Evolutionary conservation across 92 coral and sea anemone species (phyloP).

Genomic region (Palythoa caribaeorum): DNA sequence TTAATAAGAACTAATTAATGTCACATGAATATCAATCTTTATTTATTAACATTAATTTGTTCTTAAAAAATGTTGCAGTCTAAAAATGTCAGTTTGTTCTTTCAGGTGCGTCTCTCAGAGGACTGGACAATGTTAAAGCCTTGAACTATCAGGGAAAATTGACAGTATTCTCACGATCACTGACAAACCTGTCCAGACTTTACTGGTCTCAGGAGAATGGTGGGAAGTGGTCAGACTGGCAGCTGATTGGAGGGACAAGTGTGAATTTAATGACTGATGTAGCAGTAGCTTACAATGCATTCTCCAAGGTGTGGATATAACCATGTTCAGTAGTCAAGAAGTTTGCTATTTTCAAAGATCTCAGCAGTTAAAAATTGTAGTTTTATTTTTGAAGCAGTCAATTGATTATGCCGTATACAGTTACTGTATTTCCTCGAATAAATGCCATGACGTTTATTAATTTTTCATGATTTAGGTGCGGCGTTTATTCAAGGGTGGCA

Average conservation of each 20-base stretch:
- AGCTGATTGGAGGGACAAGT: slow-evolving; percentile 88
- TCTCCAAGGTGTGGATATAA: slow-evolving; percentile 72
- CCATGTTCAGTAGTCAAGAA: neutral
- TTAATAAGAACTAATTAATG: too few species aligned
- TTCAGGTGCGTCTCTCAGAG: slow-evolving; percentile 71
- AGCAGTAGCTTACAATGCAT: slow-evolving; percentile 81
- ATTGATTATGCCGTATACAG: too few species aligned
- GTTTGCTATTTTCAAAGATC: neutral
- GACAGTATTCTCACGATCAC: slow-evolving; percentile 78
- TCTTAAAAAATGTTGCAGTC: neutral
- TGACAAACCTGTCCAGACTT: slow-evolving; percentile 76
- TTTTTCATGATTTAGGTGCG: too few species aligned
- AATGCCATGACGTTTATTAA: too few species aligned
- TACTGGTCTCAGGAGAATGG: slow-evolving; percentile 79
- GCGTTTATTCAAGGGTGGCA: too few species aligned
- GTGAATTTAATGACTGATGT: slow-evolving; percentile 80
- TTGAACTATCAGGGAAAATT: slow-evolving; percentile 77
- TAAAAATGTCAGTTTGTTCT: neutral
- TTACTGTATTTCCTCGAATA: too few species aligned
- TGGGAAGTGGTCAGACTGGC: slow-evolving; percentile 85
- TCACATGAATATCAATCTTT: too few species aligned
- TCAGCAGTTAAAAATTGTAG: neutral
- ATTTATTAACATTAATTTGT: too few species aligned
- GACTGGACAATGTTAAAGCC: slow-evolving; percentile 75
- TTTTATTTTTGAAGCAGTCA: too few species aligned